Evolutionary conservation across 2,797 vertebrate species (phyloP).

Genomic region (Prionace glauca): DNA sequence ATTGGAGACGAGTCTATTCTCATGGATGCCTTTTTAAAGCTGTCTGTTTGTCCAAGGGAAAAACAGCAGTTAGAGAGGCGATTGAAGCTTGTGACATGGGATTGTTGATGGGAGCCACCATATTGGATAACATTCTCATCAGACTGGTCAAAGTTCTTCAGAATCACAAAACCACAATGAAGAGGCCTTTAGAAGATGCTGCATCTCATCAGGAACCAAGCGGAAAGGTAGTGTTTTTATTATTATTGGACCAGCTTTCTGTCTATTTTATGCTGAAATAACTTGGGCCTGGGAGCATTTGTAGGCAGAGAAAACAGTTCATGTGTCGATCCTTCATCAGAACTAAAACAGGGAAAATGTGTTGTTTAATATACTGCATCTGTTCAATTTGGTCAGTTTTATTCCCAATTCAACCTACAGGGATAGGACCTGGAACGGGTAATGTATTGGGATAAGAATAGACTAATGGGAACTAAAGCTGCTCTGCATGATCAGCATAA

Average conservation of each 20-base stretch:
- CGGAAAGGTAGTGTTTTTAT: conserved; percentile 56
- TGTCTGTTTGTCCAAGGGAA: conserved; percentile 57
- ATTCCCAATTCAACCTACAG: too few relatives aligned
- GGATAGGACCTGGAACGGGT: not conserved
- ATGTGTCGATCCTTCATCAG: too few relatives aligned
- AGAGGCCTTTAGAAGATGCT: conserved; percentile 40
- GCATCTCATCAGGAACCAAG: conserved; percentile 44
- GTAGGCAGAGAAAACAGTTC: too few relatives aligned
- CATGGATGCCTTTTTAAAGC: conserved; percentile 79
- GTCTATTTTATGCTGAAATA: not conserved
- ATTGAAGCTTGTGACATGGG: conserved; percentile 76
- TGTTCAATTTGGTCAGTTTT: not conserved
- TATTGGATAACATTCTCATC: conserved; percentile 67
- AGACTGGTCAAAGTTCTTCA: conserved; percentile 61
- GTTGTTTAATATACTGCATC: too few relatives aligned
- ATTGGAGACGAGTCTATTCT: conserved; percentile 77
- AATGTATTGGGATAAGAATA: not conserved
- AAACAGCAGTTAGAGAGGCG: conserved; percentile 52
- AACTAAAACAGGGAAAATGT: too few relatives aligned
- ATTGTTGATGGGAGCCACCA: conserved; percentile 73
- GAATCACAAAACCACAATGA: conserved; percentile 45
- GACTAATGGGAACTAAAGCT: not conserved
- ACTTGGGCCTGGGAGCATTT: too few relatives aligned
- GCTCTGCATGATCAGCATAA: not conserved
- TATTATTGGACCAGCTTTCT: not conserved